Evolutionary conservation across 2,888 invertebrate genomes (phyloP).

Genomic region (Cosmia trapezina): DNA sequence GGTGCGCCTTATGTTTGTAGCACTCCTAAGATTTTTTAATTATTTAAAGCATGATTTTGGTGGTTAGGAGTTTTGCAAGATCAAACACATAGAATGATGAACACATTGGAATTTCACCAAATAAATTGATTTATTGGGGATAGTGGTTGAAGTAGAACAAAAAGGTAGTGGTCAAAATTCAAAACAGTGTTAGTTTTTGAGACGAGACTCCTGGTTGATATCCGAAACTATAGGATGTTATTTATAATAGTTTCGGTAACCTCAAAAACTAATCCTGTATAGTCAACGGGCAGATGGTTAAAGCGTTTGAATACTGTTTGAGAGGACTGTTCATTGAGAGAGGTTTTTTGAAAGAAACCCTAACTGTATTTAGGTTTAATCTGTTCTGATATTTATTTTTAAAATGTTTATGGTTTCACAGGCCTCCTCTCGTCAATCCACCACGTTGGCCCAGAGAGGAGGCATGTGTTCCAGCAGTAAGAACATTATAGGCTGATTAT

Average conservation of each 20-base stretch:
- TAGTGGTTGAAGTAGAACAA: background rate
- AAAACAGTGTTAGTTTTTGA: background rate
- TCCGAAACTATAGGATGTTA: background rate
- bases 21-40: background rate
- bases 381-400: background rate
- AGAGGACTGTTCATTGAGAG: background rate
- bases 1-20: background rate
- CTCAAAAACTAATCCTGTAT: background rate
- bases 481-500: too few species aligned
- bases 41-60: slow-evolving; percentile 3
- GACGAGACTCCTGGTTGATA: background rate
- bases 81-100: background rate
- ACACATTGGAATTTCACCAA: background rate
- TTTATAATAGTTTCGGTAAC: background rate
- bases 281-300: background rate
- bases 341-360: background rate
- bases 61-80: slow-evolving; percentile 1
- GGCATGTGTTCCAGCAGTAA: too few species aligned
- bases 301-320: background rate
- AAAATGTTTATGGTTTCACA: too few species aligned
- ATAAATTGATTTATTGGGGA: background rate
- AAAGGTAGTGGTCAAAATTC: background rate
- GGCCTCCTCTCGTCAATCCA: too few species aligned
- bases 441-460: too few species aligned
- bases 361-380: background rate